Conservation (phyloP, 2,797 vertebrate species). For the Rhynchonycteris naso region DNA sequence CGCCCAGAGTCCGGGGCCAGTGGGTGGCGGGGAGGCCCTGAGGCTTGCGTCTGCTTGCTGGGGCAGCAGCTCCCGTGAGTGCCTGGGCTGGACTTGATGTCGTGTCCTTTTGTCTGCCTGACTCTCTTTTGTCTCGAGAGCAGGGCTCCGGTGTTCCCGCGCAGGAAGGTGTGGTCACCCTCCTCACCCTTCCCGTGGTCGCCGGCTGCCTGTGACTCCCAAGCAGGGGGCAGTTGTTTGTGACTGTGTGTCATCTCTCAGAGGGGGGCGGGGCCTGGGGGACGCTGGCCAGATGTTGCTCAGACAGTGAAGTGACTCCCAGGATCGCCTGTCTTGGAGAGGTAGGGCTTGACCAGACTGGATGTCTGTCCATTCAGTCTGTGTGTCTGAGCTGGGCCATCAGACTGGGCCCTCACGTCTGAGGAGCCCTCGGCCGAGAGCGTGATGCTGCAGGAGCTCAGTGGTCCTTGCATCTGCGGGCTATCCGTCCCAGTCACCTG, state of each 20-base stretch:
- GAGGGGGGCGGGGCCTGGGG: not conserved
- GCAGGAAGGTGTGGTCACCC: not conserved
- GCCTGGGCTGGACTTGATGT: not conserved
- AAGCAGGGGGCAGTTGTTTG: not conserved
- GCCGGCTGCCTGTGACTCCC: not conserved
- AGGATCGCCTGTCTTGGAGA: not conserved
- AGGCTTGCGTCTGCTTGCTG: not conserved
- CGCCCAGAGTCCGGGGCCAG: not conserved
- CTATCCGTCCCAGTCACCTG: not conserved
- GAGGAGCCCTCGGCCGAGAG: not conserved
- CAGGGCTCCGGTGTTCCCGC: not conserved
- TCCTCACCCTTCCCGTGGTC: not conserved
- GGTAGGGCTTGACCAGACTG: no score
- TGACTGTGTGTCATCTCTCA: not conserved
- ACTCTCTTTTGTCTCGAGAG: not conserved
- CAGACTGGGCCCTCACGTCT: not conserved
- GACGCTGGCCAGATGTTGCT: not conserved
- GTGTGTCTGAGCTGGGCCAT: not conserved
- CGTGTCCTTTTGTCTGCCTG: not conserved
- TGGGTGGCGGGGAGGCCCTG: not conserved
- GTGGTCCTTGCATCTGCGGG: not conserved
- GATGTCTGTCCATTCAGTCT: not conserved
- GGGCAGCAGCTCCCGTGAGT: no score
- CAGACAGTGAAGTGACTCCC: not conserved
- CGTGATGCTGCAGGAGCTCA: not conserved